phyloP scores from a whole-genome alignment of 2,888 invertebrate species.

The Choristoneura rosaceana region DNA sequence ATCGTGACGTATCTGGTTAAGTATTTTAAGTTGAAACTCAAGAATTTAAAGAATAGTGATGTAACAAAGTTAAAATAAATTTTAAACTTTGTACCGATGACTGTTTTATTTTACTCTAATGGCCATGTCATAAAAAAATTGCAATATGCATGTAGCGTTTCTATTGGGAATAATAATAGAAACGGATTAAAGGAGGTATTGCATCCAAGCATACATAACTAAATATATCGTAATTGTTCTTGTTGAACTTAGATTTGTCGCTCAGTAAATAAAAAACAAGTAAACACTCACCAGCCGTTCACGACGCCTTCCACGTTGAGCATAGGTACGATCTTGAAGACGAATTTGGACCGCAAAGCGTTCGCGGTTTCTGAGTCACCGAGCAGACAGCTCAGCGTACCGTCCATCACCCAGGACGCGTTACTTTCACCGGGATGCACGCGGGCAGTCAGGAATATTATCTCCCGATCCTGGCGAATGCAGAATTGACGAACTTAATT shows the following conservation, averaged over 20 bases:
- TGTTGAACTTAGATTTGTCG: background rate
- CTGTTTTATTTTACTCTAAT: constrained; percentile 54
- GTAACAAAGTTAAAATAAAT: constrained; percentile 79
- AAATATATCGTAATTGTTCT: background rate
- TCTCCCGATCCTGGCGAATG: constrained; percentile 84
- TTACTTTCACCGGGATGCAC: constrained; percentile 96
- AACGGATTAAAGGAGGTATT: too few species aligned
- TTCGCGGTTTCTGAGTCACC: constrained; percentile 84
- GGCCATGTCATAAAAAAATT: background rate
- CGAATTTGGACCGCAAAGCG: constrained; percentile 88
- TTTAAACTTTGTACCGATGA: constrained; percentile 64
- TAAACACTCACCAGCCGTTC: constrained; percentile 90
- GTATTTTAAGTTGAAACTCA: constrained; percentile 81
- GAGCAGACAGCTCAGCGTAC: constrained; percentile 88
- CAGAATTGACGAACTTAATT: background rate
- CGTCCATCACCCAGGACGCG: constrained; percentile 95
- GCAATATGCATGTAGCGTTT: too few species aligned
- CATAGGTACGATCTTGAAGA: constrained; percentile 96
- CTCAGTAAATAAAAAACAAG: background rate
- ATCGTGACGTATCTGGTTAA: constrained; percentile 81
- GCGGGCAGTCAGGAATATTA: constrained; percentile 90
- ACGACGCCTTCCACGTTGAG: constrained; percentile 95
- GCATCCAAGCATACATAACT: background rate
- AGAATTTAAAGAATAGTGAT: constrained; percentile 82
- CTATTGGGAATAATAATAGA: too few species aligned